Percentiles rank a stretch among this genome's conserved stretches.
Evolutionary conservation across 1,140 invertebrate species (phyloP).

Genomic region (Drosophila setifemur): DNA sequence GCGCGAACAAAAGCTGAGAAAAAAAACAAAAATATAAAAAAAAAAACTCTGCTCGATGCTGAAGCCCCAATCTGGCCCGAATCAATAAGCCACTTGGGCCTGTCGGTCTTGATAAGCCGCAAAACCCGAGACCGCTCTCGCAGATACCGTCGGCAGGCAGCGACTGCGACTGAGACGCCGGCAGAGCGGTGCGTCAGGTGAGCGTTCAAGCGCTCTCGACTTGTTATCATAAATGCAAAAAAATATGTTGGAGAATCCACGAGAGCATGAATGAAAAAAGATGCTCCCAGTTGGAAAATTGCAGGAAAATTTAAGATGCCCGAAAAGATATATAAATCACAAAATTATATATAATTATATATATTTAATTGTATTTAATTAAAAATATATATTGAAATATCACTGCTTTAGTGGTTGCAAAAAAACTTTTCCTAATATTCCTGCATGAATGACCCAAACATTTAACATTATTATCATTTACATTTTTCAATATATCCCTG

Average conservation of each 20-base stretch:
- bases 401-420: too few species aligned
- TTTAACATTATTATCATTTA: too few species aligned
- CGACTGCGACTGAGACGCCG: conserved; percentile 7
- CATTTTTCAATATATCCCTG: too few species aligned
- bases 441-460: too few species aligned
- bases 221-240: conserved; percentile 21
- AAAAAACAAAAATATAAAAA: background rate
- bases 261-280: conserved; percentile 3
- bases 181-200: conserved; percentile 17
- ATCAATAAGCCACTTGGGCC: conserved; percentile 48
- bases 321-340: too few species aligned
- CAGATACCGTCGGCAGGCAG: conserved; percentile 11
- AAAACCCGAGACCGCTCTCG: conserved; percentile 18
- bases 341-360: too few species aligned
- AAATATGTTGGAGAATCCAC: background rate
- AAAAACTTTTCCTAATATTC: too few species aligned
- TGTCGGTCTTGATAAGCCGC: conserved; percentile 31
- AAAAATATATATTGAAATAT: too few species aligned
- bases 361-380: too few species aligned
- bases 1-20: background rate
- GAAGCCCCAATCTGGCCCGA: conserved; percentile 40
- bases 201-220: conserved; percentile 24
- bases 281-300: background rate
- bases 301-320: too few species aligned
- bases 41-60: background rate